phyloP scores from a whole-genome alignment of 2,113 vertebrate species.

The Sander lucioperca region DNA sequence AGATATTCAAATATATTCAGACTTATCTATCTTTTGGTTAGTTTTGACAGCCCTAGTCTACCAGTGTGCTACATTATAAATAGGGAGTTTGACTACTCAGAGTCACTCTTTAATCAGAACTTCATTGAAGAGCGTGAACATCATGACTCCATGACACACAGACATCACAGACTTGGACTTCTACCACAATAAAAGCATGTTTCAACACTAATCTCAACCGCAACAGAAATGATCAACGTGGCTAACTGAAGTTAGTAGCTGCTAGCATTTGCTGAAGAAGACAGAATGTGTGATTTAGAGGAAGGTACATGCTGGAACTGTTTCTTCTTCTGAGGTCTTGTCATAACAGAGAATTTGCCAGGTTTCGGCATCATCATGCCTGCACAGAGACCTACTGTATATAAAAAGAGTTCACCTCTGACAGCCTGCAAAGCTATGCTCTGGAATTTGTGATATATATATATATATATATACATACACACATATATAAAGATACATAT shows the following conservation, averaged over 20 bases:
- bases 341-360: background rate
- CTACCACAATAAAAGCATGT: background rate
- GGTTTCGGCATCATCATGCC: background rate
- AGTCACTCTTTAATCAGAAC: background rate
- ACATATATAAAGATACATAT: too few relatives aligned
- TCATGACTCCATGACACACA: background rate
- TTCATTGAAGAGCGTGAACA: background rate
- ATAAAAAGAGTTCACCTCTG: background rate
- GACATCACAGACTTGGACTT: background rate
- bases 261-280: background rate
- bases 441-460: background rate
- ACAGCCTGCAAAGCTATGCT: background rate
- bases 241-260: background rate
- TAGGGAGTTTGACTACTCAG: background rate
- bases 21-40: too few relatives aligned
- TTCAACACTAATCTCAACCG: background rate
- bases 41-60: too few relatives aligned
- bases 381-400: background rate
- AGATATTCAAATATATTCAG: too few relatives aligned
- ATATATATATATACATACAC: too few relatives aligned
- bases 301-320: background rate
- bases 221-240: background rate
- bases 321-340: background rate
- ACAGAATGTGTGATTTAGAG: background rate
- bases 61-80: background rate